Evolutionary conservation across 2,113 vertebrate species (phyloP), one percentile per base, ranked within the genome.

Genomic region (Nesogale talazaci): DNA sequence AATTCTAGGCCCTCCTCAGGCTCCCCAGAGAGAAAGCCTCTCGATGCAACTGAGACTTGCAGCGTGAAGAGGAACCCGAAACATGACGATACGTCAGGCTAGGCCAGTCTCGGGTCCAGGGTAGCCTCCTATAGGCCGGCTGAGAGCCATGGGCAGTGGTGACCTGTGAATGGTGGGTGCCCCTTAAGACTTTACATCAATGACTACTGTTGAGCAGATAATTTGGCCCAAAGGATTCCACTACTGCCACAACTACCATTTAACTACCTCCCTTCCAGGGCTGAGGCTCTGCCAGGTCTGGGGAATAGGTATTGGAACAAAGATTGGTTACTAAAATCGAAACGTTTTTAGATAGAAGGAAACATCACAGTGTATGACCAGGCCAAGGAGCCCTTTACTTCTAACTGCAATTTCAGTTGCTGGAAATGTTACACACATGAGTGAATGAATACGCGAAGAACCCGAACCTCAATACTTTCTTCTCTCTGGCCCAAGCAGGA

Each of bases 201-300:
- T 6, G 40, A 40, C 52, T 2, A 4, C 5, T 17, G 19, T 8
- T 3, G 36, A 75, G 27, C 4, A 5, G 70, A 25, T 5, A 0
- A 8, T 6, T 23, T 19, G 59, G 22, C 31, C 40, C 25, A 23
- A 70, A 27, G 16, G 9, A 25, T 17, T 46, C 29, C 22, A 11
- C 19, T 31, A 23, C 63, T 2, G 1, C 7, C 22, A 72, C 67
- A 31, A 61, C 20, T 12, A 56, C 12, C 6, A 1, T 36, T 25
- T 34, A 9, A 6, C 15, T 0, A 29, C 4, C 59, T 23, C 20
- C 23, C 20, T 85, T n/a, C 63, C 2, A 3, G 15, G 46, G 23
- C 11, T 9, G 27, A 81, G 67, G 84, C 5, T 2, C 10, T 6
- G 0, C 16, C 16, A 17, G 72, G 19, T 19, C 52, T 9, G 23